Conservation (phyloP, 2,797 vertebrate species). For the Heterohyrax brucei region DNA sequence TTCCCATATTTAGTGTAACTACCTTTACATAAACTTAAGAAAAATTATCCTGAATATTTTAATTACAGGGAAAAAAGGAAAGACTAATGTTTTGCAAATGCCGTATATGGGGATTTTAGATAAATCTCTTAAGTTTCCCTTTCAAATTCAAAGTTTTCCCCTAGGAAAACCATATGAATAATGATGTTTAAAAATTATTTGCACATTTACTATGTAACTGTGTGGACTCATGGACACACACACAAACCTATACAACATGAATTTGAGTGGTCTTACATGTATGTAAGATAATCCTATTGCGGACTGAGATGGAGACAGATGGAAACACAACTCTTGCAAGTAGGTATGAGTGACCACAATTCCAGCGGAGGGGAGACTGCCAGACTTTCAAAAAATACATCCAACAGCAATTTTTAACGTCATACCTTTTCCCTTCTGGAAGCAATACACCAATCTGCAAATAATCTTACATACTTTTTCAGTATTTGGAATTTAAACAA, state of each 20-base stretch:
- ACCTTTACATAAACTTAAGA: not conserved
- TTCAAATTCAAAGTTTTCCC: not conserved
- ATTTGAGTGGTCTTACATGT: not conserved
- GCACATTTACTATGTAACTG: not conserved
- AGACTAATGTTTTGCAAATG: not conserved
- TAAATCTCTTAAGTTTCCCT: constrained; percentile 18
- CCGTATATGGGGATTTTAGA: not conserved
- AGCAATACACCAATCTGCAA: constrained; percentile 50
- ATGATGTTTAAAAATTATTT: not conserved
- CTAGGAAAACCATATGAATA: not conserved
- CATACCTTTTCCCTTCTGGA: constrained; percentile 56
- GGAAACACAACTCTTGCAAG: not conserved
- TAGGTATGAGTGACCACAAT: not conserved
- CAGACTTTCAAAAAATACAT: constrained; percentile 25
- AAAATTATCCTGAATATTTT: constrained; percentile 9
- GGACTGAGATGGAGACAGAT: not conserved
- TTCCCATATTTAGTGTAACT: not conserved
- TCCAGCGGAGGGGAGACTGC: not conserved
- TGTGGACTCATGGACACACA: not conserved
- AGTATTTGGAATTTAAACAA: not conserved
- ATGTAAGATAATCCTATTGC: not conserved
- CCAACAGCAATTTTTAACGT: not conserved
- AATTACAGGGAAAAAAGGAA: not conserved
- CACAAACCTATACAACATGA: not conserved
- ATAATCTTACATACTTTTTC: constrained; percentile 6